phyloP scores from a whole-genome alignment of 1,140 invertebrate species.

The Harpegnathos saltator region DNA sequence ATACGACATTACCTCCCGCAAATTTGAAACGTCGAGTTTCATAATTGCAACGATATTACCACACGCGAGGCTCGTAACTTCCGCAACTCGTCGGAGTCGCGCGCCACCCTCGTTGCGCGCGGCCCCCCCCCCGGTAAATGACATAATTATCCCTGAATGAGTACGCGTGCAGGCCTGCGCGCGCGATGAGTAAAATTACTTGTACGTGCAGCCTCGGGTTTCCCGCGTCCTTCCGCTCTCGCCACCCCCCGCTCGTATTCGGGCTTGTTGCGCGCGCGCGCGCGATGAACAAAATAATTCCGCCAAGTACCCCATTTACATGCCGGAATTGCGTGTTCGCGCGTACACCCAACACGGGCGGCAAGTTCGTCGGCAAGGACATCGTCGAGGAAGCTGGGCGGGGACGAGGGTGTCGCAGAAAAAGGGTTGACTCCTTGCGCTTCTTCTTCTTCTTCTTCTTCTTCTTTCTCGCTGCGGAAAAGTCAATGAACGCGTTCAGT shows the following conservation, averaged over 20 bases:
- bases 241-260: background rate
- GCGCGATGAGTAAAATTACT: constrained; percentile 67
- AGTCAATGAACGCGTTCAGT: constrained; percentile 76
- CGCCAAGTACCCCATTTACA: constrained; percentile 43
- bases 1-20: constrained; percentile 68
- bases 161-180: constrained; percentile 32
- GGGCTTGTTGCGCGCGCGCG: background rate
- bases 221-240: constrained; percentile 54
- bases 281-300: constrained; percentile 69
- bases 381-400: constrained; percentile 50
- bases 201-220: constrained; percentile 58
- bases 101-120: constrained; percentile 22
- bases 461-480: constrained; percentile 64
- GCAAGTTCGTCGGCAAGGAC: constrained; percentile 64
- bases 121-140: constrained; percentile 71
- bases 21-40: constrained; percentile 69
- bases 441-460: too few species aligned
- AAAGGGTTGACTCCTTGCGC: constrained; percentile 47
- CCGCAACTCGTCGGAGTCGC: constrained; percentile 66
- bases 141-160: constrained; percentile 75
- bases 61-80: constrained; percentile 72
- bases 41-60: constrained; percentile 72
- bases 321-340: constrained; percentile 56
- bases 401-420: too few species aligned
- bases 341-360: constrained; percentile 32